Conservation (phyloP, 1,140 invertebrate species). For the Papilio helenus region DNA sequence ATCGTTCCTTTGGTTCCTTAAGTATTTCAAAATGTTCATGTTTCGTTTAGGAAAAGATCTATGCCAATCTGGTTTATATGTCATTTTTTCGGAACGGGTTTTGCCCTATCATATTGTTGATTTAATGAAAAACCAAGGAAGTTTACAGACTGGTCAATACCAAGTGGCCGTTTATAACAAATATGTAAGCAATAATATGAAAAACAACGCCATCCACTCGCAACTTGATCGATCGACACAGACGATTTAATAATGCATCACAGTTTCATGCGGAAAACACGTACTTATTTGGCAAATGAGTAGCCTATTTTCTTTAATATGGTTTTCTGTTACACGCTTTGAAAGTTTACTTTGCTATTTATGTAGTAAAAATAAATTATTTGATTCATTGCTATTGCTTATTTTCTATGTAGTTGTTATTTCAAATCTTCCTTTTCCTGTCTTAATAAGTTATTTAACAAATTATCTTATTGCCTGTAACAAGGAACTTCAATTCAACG, state of each 20-base stretch:
- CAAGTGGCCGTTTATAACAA: conserved; percentile 52
- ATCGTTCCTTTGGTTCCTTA: conserved; percentile 63
- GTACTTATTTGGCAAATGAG: not conserved
- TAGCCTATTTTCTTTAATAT: not conserved
- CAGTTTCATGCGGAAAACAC: not conserved
- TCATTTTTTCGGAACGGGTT: conserved; percentile 52
- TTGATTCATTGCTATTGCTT: not conserved
- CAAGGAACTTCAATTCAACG: not conserved
- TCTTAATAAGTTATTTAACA: not conserved
- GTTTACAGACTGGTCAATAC: conserved; percentile 48
- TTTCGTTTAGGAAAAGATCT: conserved; percentile 66
- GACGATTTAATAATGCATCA: conserved; percentile 47
- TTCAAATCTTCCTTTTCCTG: not conserved
- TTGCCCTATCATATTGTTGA: conserved; percentile 62
- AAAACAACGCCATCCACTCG: conserved; percentile 38
- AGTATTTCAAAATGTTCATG: conserved; percentile 64
- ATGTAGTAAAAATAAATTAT: not conserved
- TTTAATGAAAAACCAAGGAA: conserved; percentile 57
- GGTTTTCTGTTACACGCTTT: not conserved
- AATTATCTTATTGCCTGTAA: not conserved
- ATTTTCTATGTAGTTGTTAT: not conserved
- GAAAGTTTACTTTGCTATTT: not conserved
- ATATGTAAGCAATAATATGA: conserved; percentile 48
- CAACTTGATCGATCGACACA: conserved; percentile 44
- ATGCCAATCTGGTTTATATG: conserved; percentile 49